Conservation (phyloP, 2,888 invertebrate species). For the Lithophane ornitopus region DNA sequence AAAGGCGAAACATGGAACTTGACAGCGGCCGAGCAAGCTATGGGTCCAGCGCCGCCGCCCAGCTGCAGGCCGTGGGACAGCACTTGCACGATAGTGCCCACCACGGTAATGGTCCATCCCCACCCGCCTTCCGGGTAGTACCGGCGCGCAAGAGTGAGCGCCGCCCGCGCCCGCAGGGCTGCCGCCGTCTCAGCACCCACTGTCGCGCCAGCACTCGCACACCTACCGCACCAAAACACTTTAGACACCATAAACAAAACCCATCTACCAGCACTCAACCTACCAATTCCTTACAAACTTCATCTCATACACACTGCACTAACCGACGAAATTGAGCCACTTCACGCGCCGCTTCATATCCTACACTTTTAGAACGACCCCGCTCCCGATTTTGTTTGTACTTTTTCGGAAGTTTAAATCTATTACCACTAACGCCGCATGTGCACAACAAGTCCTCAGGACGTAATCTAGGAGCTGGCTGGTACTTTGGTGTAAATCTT, state of each 20-base stretch:
- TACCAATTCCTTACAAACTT: constrained; percentile 61
- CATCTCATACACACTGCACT: constrained; percentile 75
- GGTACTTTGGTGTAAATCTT: constrained; percentile 73
- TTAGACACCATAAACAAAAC: constrained; percentile 63
- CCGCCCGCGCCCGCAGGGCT: constrained; percentile 91
- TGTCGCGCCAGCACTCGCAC: constrained; percentile 88
- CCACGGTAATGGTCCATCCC: constrained; percentile 95
- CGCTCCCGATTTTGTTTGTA: constrained; percentile 81
- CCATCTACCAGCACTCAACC: constrained; percentile 55
- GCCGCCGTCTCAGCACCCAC: constrained; percentile 87
- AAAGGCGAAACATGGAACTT: constrained; percentile 92
- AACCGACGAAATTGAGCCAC: constrained; percentile 89
- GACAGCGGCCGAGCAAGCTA: constrained; percentile 91
- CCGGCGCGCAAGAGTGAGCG: constrained; percentile 92
- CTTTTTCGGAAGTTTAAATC: constrained; percentile 74
- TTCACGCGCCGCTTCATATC: constrained; percentile 87
- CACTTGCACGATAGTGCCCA: constrained; percentile 93
- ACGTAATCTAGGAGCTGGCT: constrained; percentile 71
- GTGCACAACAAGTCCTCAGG: constrained; percentile 84
- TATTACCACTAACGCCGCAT: constrained; percentile 81
- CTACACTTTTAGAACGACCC: constrained; percentile 89
- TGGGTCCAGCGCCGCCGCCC: constrained; percentile 92
- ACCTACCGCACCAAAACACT: constrained; percentile 83
- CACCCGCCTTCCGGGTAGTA: constrained; percentile 97
- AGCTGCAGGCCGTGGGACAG: constrained; percentile 94